Base-by-base conservation (phyloP, 2,797 vertebrate species). In the Channallabes apus region DNA sequence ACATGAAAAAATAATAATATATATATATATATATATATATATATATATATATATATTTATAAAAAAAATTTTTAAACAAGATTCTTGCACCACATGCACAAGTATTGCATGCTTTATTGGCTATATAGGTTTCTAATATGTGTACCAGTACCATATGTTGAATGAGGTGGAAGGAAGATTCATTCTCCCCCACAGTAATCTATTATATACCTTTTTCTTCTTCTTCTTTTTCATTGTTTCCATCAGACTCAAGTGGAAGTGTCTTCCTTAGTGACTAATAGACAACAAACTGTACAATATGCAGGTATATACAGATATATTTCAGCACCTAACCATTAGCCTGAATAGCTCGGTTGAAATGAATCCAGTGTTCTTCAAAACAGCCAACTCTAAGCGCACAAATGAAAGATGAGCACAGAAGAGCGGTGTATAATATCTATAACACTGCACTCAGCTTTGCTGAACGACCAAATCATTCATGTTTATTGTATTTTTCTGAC, bases 391-490 rank as follows among this genome's bases (percentile, higher is more conserved):
- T 29, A 81, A 67, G 61, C 17, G 46, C 67, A 56, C 51, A 38
- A 82, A 59, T 82, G 27, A 67, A 75, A 67, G 27, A 67, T 11
- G n/a, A 77, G 82, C 71, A 54, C 82, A 77, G 72, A 35, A 56
- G 46, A 64, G 38, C 38, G 32, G 69, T 35, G 38, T 75, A 20
- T 56, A 35, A 84, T 83, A 51, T 83, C 41, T 65, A 20, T 22
- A 75, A 73, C 29, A 83, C 41, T 51, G 61, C 20, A n/a, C 27
- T n/a, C 59, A 14, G 58, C 35, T 17, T 79, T 14, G 77, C 77
- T 17, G 35, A 62, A 79, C 38, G 32, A 38, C 77, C 77, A 64
- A 32, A 76, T 64, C n/a, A 17, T 29, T 83, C n/a, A 76, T 65
- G 69, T 76, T 56, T 54, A 32, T 18, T 65, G 71, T 73, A 51